Conservation (phyloP, 2,113 vertebrate species). For the Equus quagga region DNA sequence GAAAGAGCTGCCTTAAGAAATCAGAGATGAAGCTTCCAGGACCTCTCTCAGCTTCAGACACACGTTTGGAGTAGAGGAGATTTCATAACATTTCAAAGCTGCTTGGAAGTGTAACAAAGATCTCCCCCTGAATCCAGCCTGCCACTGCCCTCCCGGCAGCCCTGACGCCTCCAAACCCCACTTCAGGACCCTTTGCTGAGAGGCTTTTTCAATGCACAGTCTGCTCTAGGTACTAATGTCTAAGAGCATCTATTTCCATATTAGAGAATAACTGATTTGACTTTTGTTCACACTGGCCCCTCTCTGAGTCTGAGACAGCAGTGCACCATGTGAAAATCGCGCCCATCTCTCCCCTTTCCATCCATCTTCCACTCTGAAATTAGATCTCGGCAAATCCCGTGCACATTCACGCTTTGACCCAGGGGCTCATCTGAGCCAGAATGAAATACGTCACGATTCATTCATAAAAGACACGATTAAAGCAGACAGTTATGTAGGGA, state of each 20-base stretch:
- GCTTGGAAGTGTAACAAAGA: background rate
- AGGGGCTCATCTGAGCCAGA: background rate
- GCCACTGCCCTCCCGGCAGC: background rate
- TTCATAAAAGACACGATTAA: constrained; percentile 19
- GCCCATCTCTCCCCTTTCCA: background rate
- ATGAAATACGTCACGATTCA: background rate
- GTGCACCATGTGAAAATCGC: accelerated
- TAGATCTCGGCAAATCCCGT: background rate
- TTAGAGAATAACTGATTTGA: background rate
- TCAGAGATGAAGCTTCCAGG: background rate
- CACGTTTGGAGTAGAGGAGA: accelerated
- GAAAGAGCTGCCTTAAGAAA: background rate
- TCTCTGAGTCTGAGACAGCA: background rate
- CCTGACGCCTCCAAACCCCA: background rate
- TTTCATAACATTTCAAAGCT: background rate
- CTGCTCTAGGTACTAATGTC: background rate
- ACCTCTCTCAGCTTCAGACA: background rate
- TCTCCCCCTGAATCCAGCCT: background rate
- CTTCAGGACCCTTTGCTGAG: background rate
- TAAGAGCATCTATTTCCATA: background rate
- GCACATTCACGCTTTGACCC: background rate
- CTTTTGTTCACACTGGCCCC: background rate
- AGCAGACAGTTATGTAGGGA: background rate
- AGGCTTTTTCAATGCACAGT: background rate
- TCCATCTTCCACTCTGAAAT: background rate